These are phyloP conservation scores for Ptilorrhoa leucosticta DNA, from an alignment of 2,113 vertebrate genomes.

Conservation along the genomic window DNA sequence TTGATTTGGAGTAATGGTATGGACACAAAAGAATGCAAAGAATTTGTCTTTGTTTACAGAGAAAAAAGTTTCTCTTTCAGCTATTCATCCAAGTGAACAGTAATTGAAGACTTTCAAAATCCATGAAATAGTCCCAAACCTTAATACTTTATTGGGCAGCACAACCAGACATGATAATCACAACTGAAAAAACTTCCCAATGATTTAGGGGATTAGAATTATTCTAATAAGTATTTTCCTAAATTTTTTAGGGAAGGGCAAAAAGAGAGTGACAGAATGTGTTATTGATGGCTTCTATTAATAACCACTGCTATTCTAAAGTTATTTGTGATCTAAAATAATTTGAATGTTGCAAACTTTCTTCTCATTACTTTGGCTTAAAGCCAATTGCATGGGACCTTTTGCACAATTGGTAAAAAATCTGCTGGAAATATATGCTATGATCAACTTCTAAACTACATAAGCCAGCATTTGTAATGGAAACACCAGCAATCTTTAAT, in stretches of 20 bases:
- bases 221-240: not conserved
- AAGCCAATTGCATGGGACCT: not conserved
- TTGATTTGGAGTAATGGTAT: not conserved
- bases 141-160: not conserved
- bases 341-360: not conserved
- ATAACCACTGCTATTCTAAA: not conserved
- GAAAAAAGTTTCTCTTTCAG: not conserved
- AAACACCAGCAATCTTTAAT: not conserved
- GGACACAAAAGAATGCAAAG: not conserved
- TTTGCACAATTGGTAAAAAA: not conserved
- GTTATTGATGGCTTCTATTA: not conserved
- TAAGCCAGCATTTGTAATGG: not conserved
- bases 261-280: not conserved
- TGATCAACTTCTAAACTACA: not conserved
- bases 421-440: not conserved
- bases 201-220: not conserved
- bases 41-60: not conserved
- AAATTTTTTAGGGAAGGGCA: not conserved
- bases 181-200: not conserved
- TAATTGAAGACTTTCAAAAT: not conserved
- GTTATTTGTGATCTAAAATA: not conserved
- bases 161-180: not conserved
- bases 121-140: not conserved
- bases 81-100: not conserved
- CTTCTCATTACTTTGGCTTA: not conserved